Conservation (phyloP, 2,797 vertebrate species). For the Peromyscus aztecus region DNA sequence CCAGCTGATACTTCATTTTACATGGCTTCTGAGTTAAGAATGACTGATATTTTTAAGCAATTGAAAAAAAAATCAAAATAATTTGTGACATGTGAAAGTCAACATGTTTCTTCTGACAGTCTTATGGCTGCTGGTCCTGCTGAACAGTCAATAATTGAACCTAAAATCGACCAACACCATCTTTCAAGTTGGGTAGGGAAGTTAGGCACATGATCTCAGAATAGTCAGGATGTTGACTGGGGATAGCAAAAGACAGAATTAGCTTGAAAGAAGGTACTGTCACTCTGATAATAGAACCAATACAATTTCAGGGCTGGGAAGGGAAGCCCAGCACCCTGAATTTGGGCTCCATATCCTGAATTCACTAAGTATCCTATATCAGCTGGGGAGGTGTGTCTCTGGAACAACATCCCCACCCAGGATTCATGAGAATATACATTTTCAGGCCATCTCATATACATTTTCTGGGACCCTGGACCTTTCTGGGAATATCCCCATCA, state of each 20-base stretch:
- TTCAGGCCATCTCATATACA: neutral
- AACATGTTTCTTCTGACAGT: neutral
- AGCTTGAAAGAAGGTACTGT: neutral
- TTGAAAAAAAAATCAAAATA: neutral
- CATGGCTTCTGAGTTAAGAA: neutral
- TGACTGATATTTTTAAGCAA: neutral
- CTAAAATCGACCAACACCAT: neutral
- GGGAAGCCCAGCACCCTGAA: neutral
- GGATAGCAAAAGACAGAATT: neutral
- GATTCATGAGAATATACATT: neutral
- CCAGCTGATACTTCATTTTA: neutral
- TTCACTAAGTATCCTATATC: neutral
- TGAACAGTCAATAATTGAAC: neutral
- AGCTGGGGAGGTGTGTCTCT: neutral
- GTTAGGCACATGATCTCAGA: neutral
- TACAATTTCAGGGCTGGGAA: neutral
- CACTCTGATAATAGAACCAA: neutral
- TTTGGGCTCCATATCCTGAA: neutral
- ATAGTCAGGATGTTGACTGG: neutral
- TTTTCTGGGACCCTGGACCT: neutral
- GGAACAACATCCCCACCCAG: neutral
- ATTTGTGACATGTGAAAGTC: neutral
- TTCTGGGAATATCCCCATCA: no score
- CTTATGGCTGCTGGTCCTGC: neutral
- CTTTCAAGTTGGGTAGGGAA: neutral